Evolutionary conservation across 2,113 vertebrate species (phyloP), one percentile per base, ranked within the genome.

Genomic region (Nicator chloris): DNA sequence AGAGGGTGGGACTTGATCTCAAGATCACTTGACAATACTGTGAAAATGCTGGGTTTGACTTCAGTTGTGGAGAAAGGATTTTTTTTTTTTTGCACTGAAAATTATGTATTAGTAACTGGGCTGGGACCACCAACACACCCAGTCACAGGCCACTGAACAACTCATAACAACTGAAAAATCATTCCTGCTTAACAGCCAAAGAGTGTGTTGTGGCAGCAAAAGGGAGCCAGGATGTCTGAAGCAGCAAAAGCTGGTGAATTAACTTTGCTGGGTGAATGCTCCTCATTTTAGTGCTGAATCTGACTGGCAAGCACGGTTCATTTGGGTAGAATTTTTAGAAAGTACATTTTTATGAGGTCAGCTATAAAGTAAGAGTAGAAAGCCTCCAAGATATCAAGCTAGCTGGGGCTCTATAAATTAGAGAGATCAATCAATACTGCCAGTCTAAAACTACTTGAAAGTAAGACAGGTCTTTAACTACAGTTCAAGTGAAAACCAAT

Each of bases 231-330:
- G 49, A 75, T 27, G 27, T 26, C 79, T 92, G 90, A 90, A 96
- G 82, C 23, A 66, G 68, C 85, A 95, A 84, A 85, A 95, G 37
- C n/a, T 42, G 73, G 59, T 57, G 73, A 92, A 88, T 96, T 82
- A 92, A 92, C 56, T 96, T 90, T 73, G 68, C 93, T 86, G 75
- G 79, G 56, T 94, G 93, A 91, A 92, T n/a, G 71, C 68, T 81
- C 76, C 66, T 95, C 35, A 47, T 87, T 90, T 94, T 19, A 82
- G 56, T 56, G 71, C 64, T 86, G 68, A 88, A 42, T 51, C 82
- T 84, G 82, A 88, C 90, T 60, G 92, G 71, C 85, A 94, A 75
- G 63, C 60, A 83, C 0, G 2, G 69, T 39, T 95, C 83, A 64
- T 90, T 71, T 57, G 57, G 69, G 64, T 4, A 95, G 88, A 78